Base-by-base conservation (phyloP, 2,113 vertebrate genomes). In the Antennarius striatus region DNA sequence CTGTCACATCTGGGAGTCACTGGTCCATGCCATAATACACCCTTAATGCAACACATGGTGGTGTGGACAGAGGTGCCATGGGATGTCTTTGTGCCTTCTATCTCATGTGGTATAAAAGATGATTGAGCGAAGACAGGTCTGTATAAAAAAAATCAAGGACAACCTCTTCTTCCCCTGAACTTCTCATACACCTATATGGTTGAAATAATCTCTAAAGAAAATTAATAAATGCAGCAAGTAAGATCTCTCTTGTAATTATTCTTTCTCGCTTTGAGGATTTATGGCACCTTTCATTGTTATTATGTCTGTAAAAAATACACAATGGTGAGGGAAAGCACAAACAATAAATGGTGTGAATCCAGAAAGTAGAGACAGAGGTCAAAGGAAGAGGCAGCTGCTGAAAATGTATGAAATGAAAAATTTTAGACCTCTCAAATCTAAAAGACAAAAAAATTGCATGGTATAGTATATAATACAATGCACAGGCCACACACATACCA, bases 1-100 rank as follows among this genome's bases (percentile, higher is more conserved):
- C 90, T 92, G 92, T 92, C 85, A 68, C 86, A 84, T 90, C 86
- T 92, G 88, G 78, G 87, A 91, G 39, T 78, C 81, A 89, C 84
- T 91, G 88, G 86, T 78, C 88, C 81, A 15, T 90, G 83, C 48
- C 22, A 52, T 87, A 86, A 85, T 83, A 73, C 71, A 68, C 58
- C 83, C 88, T 80, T 80, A 80, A 88, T 85, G 77, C 85, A 82
- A 86, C 88, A 91, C 85, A 90, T 85, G 86, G 79, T 57, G 72
- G 57, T 75, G 85, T 71, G 77, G 82, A 77, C 80, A 79, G 79
- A 80, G 64, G 77, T 75, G 84, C 72, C 81, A 79, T 12, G 9
- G 63, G 76, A 62, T 61, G 60, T 73, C 74, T 63, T 52, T 66
- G 78, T 85, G 76, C 63, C 73, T 79, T 85, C 77, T 40, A 77